Evolutionary conservation across 2,113 vertebrate genomes (phyloP), one percentile per base, ranked within the genome.

Genomic region (Periophthalmus modestus): DNA sequence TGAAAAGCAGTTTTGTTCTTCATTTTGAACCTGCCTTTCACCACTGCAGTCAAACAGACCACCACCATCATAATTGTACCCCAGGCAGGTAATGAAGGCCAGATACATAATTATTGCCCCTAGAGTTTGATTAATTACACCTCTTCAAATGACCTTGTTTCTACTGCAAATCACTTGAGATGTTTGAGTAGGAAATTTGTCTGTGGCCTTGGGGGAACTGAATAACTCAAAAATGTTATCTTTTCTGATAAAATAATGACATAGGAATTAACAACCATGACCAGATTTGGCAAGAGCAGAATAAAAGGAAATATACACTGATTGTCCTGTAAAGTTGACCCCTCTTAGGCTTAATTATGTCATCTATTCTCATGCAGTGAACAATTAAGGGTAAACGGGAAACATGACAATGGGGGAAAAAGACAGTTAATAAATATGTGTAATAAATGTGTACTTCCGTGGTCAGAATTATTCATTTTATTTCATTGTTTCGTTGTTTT

Each of bases 281-380:
- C 77, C 68, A 85, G 66, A 82, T 79, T 85, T 81, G 58, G 79
- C 67, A 55, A 9, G 5, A 47, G 28, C n/a, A 34, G 2, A 47
- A 12, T 43, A 48, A 68, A 69, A 58, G 21, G 50, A 19, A 67
- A 84, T 61, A 83, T 83, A 57, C 81, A 68, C 68, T 68, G 62
- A 78, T 21, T 88, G 79, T 89, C 71, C 23, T 7, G 2, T 58
- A 58, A 55, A 83, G 77, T 33, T 79, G 82, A 76, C 66, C 14
- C 74, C 86, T 80, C 74, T 87, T 68, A 65, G 85, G 83, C 74
- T 80, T 89, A 87, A 89, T 89, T 87, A 82, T 75, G 78, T 67
- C 87, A 87, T 87, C 77, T 73, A 81, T 85, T 88, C 80, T 80
- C 83, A 77, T 77, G 78, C 75, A 75, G 79, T 24, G 79, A 68